These are phyloP conservation scores for Drosophila lacicola DNA, from an alignment of 2,888 invertebrate species.

Conservation along the genomic window DNA sequence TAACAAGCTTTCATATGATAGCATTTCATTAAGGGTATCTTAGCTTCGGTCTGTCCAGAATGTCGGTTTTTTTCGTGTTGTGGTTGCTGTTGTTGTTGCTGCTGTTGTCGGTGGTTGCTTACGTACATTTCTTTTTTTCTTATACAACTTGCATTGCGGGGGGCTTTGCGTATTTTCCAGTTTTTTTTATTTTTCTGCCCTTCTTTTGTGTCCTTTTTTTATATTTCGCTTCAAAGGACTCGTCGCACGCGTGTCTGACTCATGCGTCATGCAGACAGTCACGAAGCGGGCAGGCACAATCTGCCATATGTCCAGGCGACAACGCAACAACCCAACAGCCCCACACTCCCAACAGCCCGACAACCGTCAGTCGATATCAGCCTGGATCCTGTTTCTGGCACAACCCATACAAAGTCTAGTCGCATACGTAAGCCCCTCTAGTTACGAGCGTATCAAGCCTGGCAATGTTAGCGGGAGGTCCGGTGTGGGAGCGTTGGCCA, in stretches of 20 bases:
- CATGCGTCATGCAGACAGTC: slow-evolving; percentile 33
- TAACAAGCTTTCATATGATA: no score
- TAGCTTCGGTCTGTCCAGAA: no score
- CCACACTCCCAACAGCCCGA: background rate
- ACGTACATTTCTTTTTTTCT: slow-evolving; percentile 8
- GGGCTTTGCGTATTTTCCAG: slow-evolving; percentile 20
- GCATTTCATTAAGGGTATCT: no score
- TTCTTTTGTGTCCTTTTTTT: slow-evolving; percentile 11
- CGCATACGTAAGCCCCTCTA: slow-evolving; percentile 32
- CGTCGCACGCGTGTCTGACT: slow-evolving; percentile 44
- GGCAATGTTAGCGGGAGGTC: background rate
- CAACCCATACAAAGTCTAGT: slow-evolving; percentile 50
- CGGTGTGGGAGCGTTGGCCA: slow-evolving; percentile 27
- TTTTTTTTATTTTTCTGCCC: slow-evolving; percentile 3
- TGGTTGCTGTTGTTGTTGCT: slow-evolving; percentile 11
- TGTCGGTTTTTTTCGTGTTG: background rate
- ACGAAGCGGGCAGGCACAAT: slow-evolving; percentile 7
- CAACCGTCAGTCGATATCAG: slow-evolving; percentile 22
- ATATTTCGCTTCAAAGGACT: slow-evolving; percentile 33
- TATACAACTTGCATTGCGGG: slow-evolving; percentile 8
- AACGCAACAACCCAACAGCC: background rate
- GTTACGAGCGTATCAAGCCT: slow-evolving; percentile 11
- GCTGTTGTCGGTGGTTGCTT: slow-evolving; percentile 28
- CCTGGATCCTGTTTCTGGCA: slow-evolving; percentile 9
- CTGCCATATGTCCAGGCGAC: slow-evolving; percentile 40